These are phyloP conservation scores for Monochamus alternatus DNA, from an alignment of 2,888 invertebrate genomes.

Conservation along the genomic window DNA sequence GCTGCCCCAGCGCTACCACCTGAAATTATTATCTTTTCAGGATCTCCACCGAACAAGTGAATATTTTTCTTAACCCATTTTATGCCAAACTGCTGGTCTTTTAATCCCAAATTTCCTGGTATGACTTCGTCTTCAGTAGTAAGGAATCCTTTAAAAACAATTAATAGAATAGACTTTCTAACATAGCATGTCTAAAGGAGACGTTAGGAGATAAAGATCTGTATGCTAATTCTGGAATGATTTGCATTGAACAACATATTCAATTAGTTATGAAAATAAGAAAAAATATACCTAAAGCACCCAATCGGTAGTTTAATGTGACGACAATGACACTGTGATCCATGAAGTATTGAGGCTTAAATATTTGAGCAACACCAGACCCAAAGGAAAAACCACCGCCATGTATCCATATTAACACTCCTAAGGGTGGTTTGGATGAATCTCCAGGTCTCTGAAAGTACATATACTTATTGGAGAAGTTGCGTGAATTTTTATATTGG, in stretches of 20 bases:
- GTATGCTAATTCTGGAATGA: too few relatives aligned
- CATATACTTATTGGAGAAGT: too few relatives aligned
- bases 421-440: conserved; percentile 25
- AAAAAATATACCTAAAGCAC: conserved; percentile 47
- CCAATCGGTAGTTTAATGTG: conserved; percentile 52
- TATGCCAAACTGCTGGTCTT: conserved; percentile 81
- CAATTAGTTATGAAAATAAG: too few relatives aligned
- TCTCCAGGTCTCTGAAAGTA: conserved; percentile 25
- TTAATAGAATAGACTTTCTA: not conserved
- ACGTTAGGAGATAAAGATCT: too few relatives aligned
- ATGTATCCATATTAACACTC: conserved; percentile 59
- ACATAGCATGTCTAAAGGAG: too few relatives aligned
- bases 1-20: conserved; percentile 84
- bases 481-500: too few relatives aligned
- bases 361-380: conserved; percentile 40
- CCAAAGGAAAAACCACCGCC: conserved; percentile 55
- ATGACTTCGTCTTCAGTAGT: conserved; percentile 80
- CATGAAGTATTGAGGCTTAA: conserved; percentile 52
- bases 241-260: too few relatives aligned
- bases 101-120: conserved; percentile 82
- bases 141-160: conserved; percentile 72
- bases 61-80: conserved; percentile 81
- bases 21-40: conserved; percentile 77
- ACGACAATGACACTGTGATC: conserved; percentile 52
- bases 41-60: conserved; percentile 80